Base-by-base conservation (phyloP, 2,113 vertebrate species). In the Pterocles burchelli region DNA sequence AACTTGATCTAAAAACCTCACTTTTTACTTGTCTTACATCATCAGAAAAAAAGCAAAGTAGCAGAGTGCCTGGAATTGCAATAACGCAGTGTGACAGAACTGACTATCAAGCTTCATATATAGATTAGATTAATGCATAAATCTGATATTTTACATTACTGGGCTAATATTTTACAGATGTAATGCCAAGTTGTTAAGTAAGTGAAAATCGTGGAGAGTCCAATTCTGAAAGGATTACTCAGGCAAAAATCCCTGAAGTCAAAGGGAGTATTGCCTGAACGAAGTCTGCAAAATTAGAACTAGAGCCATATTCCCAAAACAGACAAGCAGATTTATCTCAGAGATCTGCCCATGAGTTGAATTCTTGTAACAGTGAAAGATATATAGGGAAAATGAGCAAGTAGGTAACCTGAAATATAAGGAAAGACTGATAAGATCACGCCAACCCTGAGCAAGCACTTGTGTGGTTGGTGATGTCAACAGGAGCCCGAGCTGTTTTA, bases 381-480 rank as follows among this genome's bases (percentile, higher is more conserved):
- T 96, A 95, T 96, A 96, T 85, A 79, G 90, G 84, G 88, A 89
- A 93, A 97, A 89, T 0, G 90, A 97, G 61, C 77, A 77, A 96
- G 95, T 43, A 95, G 95, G 95, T 95, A 97, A 95, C 85, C 87
- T 90, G 94, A 88, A 97, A 95, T 95, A 61, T 95, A 95, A 90
- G 91, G 85, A 80, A 88, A 78, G 93, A 18, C 97, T 95, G 98
- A 98, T 97, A 97, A 98, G 96, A 98, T 96, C 96, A 77, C 92
- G 88, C 63, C 94, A 92, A 96, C 96, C 92, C 93, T 96, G 93
- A 97, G 96, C 98, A 97, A 97, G 96, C 96, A 96, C 93, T 74
- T 95, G 97, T 97, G 94, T 28, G 82, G 94, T 92, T 95, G 52
- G 88, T 98, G 98, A 98, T 97, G 95, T 97, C 97, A 98, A 96